A percentile compares a stretch with the other conserved stretches of the same genome.
Evolutionary conservation across 1,140 invertebrate genomes (phyloP).

Genomic region (Bursaphelenchus mucronatus): DNA sequence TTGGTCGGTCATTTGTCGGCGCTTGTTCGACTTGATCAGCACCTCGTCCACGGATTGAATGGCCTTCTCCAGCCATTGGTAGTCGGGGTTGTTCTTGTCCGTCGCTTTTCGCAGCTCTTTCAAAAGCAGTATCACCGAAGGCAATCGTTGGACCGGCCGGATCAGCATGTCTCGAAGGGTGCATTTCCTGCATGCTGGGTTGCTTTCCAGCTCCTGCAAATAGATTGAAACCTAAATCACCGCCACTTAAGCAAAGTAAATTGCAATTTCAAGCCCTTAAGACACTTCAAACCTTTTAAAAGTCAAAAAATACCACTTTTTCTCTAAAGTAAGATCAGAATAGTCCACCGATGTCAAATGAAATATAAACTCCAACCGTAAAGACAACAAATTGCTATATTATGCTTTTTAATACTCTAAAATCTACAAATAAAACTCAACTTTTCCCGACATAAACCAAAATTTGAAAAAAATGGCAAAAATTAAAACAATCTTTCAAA

Average conservation of each 20-base stretch:
- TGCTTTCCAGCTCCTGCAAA: slow-evolving; percentile 3
- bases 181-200: neutral
- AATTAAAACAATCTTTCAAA: no score
- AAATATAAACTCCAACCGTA: no score
- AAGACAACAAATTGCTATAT: no score
- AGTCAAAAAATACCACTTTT: no score
- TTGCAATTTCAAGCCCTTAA: neutral
- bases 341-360: no score
- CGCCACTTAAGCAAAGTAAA: neutral
- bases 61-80: neutral
- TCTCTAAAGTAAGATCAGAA: no score
- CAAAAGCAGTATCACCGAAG: slow-evolving; percentile 4
- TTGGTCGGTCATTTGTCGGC: slow-evolving; percentile 4
- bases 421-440: no score
- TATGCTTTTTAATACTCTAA: no score
- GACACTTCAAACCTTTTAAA: no score
- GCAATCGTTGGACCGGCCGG: slow-evolving; percentile 15
- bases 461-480: no score
- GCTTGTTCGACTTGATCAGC: neutral
- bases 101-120: slow-evolving; percentile 9
- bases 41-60: neutral
- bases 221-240: neutral
- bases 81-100: slow-evolving; percentile 15
- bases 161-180: slow-evolving; percentile 5
- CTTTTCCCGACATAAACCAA: no score